phyloP scores from a whole-genome alignment of 2,797 vertebrate species.

The Sebastes minor region DNA sequence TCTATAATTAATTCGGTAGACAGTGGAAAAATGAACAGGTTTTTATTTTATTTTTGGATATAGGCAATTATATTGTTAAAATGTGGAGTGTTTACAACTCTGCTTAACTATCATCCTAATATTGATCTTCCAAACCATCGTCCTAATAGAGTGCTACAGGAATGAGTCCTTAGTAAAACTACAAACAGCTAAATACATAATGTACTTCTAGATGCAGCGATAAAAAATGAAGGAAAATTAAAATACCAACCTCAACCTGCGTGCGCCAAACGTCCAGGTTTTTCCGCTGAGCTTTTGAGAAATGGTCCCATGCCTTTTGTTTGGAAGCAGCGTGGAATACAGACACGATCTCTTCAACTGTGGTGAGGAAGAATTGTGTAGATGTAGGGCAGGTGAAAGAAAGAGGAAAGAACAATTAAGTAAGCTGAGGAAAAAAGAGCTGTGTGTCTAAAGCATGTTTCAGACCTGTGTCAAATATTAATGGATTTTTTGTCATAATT shows the following conservation, averaged over 20 bases:
- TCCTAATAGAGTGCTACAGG: too few species aligned
- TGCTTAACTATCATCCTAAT: background rate
- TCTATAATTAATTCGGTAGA: background rate
- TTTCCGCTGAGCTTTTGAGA: conserved; percentile 94
- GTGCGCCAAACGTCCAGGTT: conserved; percentile 93
- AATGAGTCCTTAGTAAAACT: background rate
- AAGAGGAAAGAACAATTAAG: background rate
- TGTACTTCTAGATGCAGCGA: background rate
- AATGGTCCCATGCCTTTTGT: conserved; percentile 94
- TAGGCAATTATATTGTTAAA: background rate
- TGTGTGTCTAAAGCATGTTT: background rate
- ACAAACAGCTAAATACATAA: background rate
- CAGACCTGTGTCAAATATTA: background rate
- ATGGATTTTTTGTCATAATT: background rate
- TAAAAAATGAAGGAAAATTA: background rate
- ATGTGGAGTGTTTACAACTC: background rate
- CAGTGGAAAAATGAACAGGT: background rate
- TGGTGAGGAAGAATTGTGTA: conserved; percentile 28
- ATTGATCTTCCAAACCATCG: too few species aligned
- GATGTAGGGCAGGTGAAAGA: background rate
- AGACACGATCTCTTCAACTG: conserved; percentile 94
- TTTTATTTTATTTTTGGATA: background rate
- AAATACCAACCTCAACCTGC: conserved; percentile 90
- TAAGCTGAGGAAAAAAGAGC: background rate
- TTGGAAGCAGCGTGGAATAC: conserved; percentile 92